A percentile compares a stretch with the other conserved stretches of the same genome.
Conservation (phyloP, 2,113 vertebrate genomes). For the Cygnus buccinator region DNA sequence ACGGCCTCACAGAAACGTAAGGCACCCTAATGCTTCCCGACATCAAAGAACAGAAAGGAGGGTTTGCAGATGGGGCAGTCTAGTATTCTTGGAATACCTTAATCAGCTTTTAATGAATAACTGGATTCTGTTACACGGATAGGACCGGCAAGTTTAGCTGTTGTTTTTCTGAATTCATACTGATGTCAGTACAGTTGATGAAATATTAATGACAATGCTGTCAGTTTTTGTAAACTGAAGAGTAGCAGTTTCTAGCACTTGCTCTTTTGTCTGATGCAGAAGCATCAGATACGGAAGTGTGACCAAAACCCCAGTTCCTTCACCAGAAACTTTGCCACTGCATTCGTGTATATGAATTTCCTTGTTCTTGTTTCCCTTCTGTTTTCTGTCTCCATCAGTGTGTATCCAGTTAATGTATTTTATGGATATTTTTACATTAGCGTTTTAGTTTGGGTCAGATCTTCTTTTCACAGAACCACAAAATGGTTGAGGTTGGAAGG, state of each 20-base stretch:
- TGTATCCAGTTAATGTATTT: not conserved
- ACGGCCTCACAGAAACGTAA: constrained; percentile 92
- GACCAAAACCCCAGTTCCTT: not conserved
- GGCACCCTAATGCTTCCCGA: not conserved
- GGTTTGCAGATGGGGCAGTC: not conserved
- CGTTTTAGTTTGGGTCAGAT: constrained; percentile 42
- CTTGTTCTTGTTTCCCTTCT: not conserved
- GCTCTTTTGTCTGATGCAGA: not conserved
- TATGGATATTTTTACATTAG: not conserved
- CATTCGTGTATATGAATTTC: not conserved
- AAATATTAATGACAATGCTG: not conserved
- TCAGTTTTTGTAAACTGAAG: not conserved
- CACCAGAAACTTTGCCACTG: not conserved
- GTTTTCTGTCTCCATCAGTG: not conserved
- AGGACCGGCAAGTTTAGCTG: not conserved
- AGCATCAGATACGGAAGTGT: not conserved
- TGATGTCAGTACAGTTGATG: not conserved
- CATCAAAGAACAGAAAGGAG: not conserved
- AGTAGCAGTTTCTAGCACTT: not conserved
- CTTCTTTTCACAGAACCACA: constrained; percentile 18
- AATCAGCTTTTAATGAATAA: not conserved
- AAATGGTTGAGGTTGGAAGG: constrained; percentile 2
- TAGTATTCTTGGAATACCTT: not conserved
- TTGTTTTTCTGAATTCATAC: not conserved
- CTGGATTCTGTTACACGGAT: not conserved